Evolutionary conservation across 2,888 invertebrate species (phyloP).

Genomic region (Imbricaverruca yamaguchii): DNA sequence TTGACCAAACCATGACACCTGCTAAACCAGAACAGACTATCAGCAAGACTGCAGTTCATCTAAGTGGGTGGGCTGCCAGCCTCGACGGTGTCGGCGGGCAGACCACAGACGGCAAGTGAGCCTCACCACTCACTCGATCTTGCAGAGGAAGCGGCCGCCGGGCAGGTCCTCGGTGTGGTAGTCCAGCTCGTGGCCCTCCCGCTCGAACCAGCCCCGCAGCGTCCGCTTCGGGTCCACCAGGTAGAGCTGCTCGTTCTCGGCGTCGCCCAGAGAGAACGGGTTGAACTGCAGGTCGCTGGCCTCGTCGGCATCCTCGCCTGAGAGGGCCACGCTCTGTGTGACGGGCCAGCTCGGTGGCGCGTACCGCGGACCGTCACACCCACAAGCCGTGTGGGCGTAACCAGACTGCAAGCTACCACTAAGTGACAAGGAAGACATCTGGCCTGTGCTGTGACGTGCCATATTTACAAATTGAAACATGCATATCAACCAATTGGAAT

Average conservation of each 20-base stretch:
- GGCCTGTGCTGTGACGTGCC: too few species aligned
- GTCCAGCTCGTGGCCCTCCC: slow-evolving; percentile 78
- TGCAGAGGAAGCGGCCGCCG: slow-evolving; percentile 68
- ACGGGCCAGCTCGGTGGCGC: too few species aligned
- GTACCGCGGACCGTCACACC: too few species aligned
- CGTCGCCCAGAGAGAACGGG: slow-evolving; percentile 60
- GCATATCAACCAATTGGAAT: too few species aligned
- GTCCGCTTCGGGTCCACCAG: slow-evolving; percentile 93
- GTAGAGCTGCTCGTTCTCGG: slow-evolving; percentile 79
- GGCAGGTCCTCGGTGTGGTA: slow-evolving; percentile 83
- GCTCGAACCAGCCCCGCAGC: slow-evolving; percentile 82
- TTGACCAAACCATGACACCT: too few species aligned
- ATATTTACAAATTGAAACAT: too few species aligned
- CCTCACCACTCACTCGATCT: slow-evolving; percentile 28
- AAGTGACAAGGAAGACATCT: too few species aligned
- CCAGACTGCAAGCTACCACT: too few species aligned
- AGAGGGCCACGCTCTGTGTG: neutral
- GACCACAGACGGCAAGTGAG: too few species aligned
- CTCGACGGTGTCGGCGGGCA: slow-evolving; percentile 16
- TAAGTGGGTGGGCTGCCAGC: slow-evolving; percentile 11
- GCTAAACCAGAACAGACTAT: too few species aligned
- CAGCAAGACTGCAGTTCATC: too few species aligned
- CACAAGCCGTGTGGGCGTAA: too few species aligned
- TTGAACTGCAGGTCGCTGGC: slow-evolving; percentile 72
- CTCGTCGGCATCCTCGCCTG: slow-evolving; percentile 77